Evolutionary conservation across 2,113 vertebrate species (phyloP), one percentile per base, ranked within the genome.

Genomic region (cat (Felis catus)): DNA sequence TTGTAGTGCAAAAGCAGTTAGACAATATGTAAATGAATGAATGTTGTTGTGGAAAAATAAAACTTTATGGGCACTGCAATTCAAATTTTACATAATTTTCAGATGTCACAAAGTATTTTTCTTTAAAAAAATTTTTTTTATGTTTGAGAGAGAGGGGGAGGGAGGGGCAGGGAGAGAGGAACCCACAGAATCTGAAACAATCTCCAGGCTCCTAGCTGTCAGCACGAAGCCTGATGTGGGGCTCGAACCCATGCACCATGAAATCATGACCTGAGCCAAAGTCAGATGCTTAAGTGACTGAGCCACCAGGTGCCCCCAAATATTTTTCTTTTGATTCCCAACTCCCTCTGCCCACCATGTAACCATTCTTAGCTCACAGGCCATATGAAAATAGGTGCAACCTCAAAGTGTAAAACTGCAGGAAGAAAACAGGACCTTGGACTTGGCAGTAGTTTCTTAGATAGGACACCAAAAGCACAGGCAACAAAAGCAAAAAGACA

Each of bases 361-460:
- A 45, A 93, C 31, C 71, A 85, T 63, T 89, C 71, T 95, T 89
- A 79, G 70, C 29, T 89, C 13, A n/a, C n/a, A 89, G 82, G 58
- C n/a, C 71, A 78, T 81, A 86, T 10, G 45, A 71, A 96, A 85
- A 27, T 27, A 92, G 31, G 29, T 78, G 11, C 27, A 66, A 82
- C 7, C 18, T 82, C 41, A 71, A 71, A 78, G 25, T 68, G 61
- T 27, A 51, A 78, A 89, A 23, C 21, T 78, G 33, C 9, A 39
- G n/a, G 58, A 63, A 84, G 21, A 68, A 94, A 88, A 70, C 36
- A 33, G 65, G n/a, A 92, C 51, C 63, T 41, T 81, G 63, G 39
- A 79, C 63, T 81, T 92, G 14, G 39, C 33, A 61, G 41, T 70
- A 31, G n/a, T 85, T 88, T 68, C 70, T 78, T 84, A 63, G 71